phyloP scores from a whole-genome alignment of 1,140 invertebrate genomes.

The Eufriesea mexicana region DNA sequence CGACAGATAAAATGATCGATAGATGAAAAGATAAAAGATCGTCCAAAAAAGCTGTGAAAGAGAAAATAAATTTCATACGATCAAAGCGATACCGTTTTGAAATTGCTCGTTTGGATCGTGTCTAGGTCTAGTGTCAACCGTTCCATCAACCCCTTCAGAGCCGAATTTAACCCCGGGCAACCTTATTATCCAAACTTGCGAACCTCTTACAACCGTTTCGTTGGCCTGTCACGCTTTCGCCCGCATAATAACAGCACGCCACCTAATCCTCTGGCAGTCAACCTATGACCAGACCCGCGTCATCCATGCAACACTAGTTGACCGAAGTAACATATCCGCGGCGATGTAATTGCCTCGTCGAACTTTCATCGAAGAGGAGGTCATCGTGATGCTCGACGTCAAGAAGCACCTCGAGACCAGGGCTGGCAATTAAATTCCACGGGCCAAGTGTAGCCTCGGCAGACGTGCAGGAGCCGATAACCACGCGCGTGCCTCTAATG shows the following conservation, averaged over 20 bases:
- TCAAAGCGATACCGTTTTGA: no score
- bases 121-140: no score
- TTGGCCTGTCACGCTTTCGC: not conserved
- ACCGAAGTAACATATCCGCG: not conserved
- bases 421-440: conserved; percentile 67
- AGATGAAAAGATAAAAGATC: no score
- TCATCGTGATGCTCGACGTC: no score
- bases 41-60: no score
- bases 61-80: no score
- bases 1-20: no score
- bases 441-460: conserved; percentile 19
- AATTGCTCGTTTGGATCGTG: no score
- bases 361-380: conserved; percentile 1
- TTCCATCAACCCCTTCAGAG: no score
- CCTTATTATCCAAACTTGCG: not conserved
- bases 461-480: conserved; percentile 65
- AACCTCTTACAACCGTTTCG: not conserved
- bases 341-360: conserved; percentile 32
- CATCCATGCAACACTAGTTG: not conserved
- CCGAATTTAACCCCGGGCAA: no score
- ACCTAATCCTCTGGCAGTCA: not conserved
- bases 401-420: conserved; percentile 25
- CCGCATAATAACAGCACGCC: not conserved
- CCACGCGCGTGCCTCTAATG: conserved; percentile 71
- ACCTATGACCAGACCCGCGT: not conserved